Evolutionary conservation across 2,888 invertebrate genomes (phyloP), one percentile per base, ranked within the genome.

Genomic region (Acanthococcus lagerstroemiae): DNA sequence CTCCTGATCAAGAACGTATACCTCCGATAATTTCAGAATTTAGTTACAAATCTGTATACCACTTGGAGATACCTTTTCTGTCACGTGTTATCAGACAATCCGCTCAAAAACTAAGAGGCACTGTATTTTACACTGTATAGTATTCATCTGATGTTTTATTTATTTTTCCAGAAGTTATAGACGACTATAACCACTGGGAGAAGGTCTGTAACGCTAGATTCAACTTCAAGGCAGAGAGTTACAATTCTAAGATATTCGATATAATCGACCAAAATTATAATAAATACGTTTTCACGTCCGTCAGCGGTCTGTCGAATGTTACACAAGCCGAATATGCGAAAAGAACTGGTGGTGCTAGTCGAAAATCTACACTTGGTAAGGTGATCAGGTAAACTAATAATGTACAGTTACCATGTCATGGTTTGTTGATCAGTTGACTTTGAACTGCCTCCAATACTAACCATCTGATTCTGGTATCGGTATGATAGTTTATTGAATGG

Each of bases 281-380:
- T 22, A 52, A 52, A 22, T 52, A 52, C 22, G 52, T 52, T 22
- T 52, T 52, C 24, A 52, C 52, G 52, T 52, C 52, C 6, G 24
- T 15, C n/a, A n/a, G 15, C 46, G 15, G 4, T 4, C 46, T 4
- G 46, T 5, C 4, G n/a, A 45, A 45, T 45, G 15, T 4, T 5
- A 45, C 46, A 4, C 4, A 4, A 45, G 15, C 17, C 17, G 46
- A 15, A 17, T 45, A 19, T 19, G 17, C 19, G 4, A 5, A n/a
- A 19, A 48, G 54, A 24, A 24, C 50, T 15, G 3, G n/a, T 52
- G 50, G 44, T 54, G 25, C 54, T 63, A 54, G 63, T 63, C 54
- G 63, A 15, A 63, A 63, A 30, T 54, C 27, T 54, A 54, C 54
- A 4, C 63, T 54, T 24, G 63, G 63, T 63, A 54, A 54, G 52